Conservation (phyloP, 2,888 invertebrate genomes). For the Drosophila paramelanica region DNA sequence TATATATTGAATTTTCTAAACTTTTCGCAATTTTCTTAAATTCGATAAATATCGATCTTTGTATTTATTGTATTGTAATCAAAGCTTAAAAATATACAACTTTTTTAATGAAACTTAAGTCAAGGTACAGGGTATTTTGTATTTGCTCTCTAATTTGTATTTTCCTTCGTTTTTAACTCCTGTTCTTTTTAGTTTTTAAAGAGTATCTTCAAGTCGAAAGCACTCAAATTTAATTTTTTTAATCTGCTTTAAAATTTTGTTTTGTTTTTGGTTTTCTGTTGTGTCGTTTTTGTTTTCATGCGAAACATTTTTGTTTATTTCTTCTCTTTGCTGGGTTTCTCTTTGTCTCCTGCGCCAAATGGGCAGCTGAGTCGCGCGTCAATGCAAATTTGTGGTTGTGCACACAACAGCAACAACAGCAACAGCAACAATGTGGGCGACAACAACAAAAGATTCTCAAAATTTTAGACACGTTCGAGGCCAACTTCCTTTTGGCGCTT, state of each 20-base stretch:
- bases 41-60: not conserved
- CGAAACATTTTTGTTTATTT: slow-evolving; percentile 74
- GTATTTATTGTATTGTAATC: too few relatives aligned
- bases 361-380: slow-evolving; percentile 54
- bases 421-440: not conserved
- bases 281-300: slow-evolving; percentile 50
- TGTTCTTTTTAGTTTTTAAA: not conserved
- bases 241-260: slow-evolving; percentile 20
- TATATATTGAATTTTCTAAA: too few relatives aligned
- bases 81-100: too few relatives aligned
- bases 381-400: slow-evolving; percentile 59
- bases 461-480: slow-evolving; percentile 68
- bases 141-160: too few relatives aligned
- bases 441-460: slow-evolving; percentile 44
- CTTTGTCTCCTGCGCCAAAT: slow-evolving; percentile 56
- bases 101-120: too few relatives aligned
- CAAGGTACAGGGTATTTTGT: too few relatives aligned
- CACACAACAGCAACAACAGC: slow-evolving; percentile 12
- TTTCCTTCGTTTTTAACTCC: too few relatives aligned
- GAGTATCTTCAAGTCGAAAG: not conserved
- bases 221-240: not conserved
- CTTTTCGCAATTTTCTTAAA: not conserved
- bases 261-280: slow-evolving; percentile 38
- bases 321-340: slow-evolving; percentile 29
- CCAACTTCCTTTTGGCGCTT: slow-evolving; percentile 52